A percentile compares a stretch with the other conserved stretches of the same genome.
These are phyloP conservation scores for Drosophila mauritiana DNA, from an alignment of 1,140 invertebrate genomes.

Conservation along the genomic window DNA sequence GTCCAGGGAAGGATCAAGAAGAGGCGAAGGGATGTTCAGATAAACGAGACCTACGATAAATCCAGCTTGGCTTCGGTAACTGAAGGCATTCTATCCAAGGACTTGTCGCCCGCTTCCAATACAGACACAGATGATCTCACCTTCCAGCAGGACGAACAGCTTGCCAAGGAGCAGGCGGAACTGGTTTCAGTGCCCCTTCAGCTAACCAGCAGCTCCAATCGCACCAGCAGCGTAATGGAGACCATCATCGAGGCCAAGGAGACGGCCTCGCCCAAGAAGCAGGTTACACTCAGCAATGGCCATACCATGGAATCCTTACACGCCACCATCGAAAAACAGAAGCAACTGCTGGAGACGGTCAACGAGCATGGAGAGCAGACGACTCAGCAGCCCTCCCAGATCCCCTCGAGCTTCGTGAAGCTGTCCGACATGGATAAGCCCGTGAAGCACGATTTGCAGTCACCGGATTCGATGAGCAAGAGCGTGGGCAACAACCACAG, in stretches of 20 bases:
- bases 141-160: slow-evolving; percentile 82
- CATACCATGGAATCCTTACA: slow-evolving; percentile 83
- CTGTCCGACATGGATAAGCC: slow-evolving; percentile 87
- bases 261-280: slow-evolving; percentile 80
- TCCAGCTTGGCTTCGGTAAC: slow-evolving; percentile 80
- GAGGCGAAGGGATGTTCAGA: slow-evolving; percentile 70
- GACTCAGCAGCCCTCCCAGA: slow-evolving; percentile 24
- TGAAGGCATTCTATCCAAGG: slow-evolving; percentile 81
- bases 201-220: slow-evolving; percentile 59
- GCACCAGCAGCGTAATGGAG: slow-evolving; percentile 78
- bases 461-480: slow-evolving; percentile 77
- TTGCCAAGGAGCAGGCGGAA: slow-evolving; percentile 62
- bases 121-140: slow-evolving; percentile 84
- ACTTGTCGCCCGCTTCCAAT: slow-evolving; percentile 75
- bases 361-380: slow-evolving; percentile 65
- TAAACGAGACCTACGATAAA: slow-evolving; percentile 84
- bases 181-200: slow-evolving; percentile 33
- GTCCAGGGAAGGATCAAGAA: slow-evolving; percentile 54
- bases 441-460: slow-evolving; percentile 76
- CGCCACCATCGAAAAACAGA: slow-evolving; percentile 84
- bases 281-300: slow-evolving; percentile 46
- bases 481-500: slow-evolving; percentile 84
- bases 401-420: slow-evolving; percentile 85
- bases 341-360: slow-evolving; percentile 80
- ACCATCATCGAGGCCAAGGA: slow-evolving; percentile 84